Percentiles rank a stretch among this genome's conserved stretches.
These are phyloP conservation scores for Oenanthe oenanthe DNA, from an alignment of 2,113 vertebrate species.

Conservation along the genomic window DNA sequence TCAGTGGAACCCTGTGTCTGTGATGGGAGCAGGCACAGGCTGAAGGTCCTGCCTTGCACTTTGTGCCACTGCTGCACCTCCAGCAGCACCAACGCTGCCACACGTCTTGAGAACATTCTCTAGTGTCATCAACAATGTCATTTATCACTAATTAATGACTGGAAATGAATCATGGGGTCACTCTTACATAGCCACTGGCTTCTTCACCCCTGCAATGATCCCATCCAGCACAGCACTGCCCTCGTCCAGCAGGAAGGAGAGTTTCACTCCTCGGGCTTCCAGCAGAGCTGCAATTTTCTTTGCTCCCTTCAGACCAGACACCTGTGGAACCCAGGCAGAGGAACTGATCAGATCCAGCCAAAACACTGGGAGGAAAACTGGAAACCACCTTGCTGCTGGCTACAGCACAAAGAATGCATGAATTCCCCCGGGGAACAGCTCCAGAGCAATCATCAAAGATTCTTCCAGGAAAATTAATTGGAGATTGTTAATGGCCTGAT, in stretches of 20 bases:
- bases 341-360: not conserved
- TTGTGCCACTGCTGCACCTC: not conserved
- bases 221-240: conserved; percentile 80
- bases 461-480: not conserved
- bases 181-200: conserved; percentile 85
- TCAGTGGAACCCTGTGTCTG: not conserved
- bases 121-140: not conserved
- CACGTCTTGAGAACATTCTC: not conserved
- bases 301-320: conserved; percentile 81
- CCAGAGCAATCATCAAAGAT: not conserved
- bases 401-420: not conserved
- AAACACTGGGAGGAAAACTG: not conserved
- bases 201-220: conserved; percentile 76
- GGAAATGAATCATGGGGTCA: not conserved
- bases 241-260: conserved; percentile 89
- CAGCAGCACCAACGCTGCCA: not conserved
- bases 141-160: not conserved
- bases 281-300: conserved; percentile 81
- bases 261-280: conserved; percentile 78
- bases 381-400: not conserved
- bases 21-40: not conserved
- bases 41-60: not conserved
- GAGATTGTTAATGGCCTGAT: not conserved
- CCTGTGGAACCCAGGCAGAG: conserved; percentile 67
- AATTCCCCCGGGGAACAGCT: not conserved